Base-by-base conservation (phyloP, 2,113 vertebrate species). In the Ochotona curzoniae region DNA sequence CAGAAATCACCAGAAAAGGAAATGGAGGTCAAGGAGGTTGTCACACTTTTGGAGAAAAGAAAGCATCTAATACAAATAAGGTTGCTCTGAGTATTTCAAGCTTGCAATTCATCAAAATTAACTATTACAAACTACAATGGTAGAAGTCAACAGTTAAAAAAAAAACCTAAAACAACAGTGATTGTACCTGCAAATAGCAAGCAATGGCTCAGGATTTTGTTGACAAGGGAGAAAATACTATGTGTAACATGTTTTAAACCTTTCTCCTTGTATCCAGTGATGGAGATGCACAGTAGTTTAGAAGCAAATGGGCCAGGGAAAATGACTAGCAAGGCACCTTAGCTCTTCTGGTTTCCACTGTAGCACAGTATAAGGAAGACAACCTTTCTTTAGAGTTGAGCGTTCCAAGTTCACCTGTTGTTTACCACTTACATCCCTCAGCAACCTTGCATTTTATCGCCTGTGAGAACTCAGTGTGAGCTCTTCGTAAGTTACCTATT, bases 41-140 rank as follows among this genome's bases (percentile, higher is more conserved):
- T 88, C 26, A 81, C 26, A 80, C 75, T 75, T 67, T 30, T n/a
- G 5, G 0, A 13, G 21, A 32, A 25, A 21, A 17, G 49, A 61
- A 71, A 69, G 18, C 35, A 63, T 81, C 54, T 64, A 66, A 64
- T 71, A 78, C 51, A 91, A 89, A 54, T 86, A 76, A 91, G 14
- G 30, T 54, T 93, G 63, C 38, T 44, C 35, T 82, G 35, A 92
- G 38, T 66, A 92, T 90, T 17, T 70, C 86, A 80, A 87, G 21
- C 28, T 47, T 87, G 6, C 86, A 79, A 89, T 20, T 83, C 32
- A 69, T 32, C 26, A 26, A 84, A 88, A 64, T 76, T 54, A 94
- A 92, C 61, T 26, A 9, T 61, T 60, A 94, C 4, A 85, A 78
- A 83, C 38, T 78, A 60, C 28, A 60, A 88, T 4, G 20, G 11